Conservation (phyloP, 1,140 invertebrate genomes). For the Phymastichus coffea region DNA sequence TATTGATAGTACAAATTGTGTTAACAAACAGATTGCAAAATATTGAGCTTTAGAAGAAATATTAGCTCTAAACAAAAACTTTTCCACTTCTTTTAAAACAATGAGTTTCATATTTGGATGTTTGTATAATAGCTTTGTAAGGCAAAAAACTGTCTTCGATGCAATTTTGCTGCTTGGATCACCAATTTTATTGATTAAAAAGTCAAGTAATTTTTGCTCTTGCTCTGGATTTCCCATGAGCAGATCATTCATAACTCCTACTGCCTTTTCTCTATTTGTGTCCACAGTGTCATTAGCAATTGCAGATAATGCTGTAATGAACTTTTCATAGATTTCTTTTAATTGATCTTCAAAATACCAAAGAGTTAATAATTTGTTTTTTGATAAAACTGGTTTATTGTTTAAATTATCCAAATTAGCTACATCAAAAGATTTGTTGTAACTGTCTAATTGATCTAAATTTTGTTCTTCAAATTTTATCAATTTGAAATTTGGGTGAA, state of each 20-base stretch:
- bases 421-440: conserved; percentile 50
- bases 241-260: conserved; percentile 76
- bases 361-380: conserved; percentile 60
- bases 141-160: conserved; percentile 81
- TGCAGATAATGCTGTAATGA: conserved; percentile 64
- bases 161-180: conserved; percentile 87
- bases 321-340: conserved; percentile 74
- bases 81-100: conserved; percentile 85
- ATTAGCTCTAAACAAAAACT: conserved; percentile 85
- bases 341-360: conserved; percentile 86
- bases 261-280: conserved; percentile 78
- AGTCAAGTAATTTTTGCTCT: conserved; percentile 79
- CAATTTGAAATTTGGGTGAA: conserved; percentile 73
- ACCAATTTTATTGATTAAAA: conserved; percentile 93
- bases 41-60: conserved; percentile 85
- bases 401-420: conserved; percentile 55
- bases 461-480: conserved; percentile 72
- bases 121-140: conserved; percentile 80
- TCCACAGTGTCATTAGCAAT: conserved; percentile 73
- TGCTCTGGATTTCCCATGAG: conserved; percentile 83
- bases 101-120: conserved; percentile 92
- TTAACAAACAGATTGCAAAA: conserved; percentile 90
- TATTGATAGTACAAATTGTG: conserved; percentile 73
- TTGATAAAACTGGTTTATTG: conserved; percentile 34
- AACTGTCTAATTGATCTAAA: conserved; percentile 50